Evolutionary conservation across 2,888 invertebrate genomes (phyloP).

Genomic region (Morpho deidamia): DNA sequence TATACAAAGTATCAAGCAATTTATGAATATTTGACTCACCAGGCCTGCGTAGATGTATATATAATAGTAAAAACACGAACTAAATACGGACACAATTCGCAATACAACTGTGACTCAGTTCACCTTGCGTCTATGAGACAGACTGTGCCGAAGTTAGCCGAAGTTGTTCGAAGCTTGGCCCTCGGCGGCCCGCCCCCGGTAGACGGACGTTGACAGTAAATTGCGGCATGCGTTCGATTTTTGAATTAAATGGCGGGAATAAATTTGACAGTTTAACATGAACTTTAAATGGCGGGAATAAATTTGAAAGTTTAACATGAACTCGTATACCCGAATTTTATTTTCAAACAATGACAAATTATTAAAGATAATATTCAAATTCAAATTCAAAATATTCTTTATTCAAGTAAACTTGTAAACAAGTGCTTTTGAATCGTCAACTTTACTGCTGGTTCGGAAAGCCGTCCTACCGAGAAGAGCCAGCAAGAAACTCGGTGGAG

Average conservation of each 20-base stretch:
- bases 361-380: too few relatives aligned
- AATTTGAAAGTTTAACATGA: too few relatives aligned
- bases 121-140: conserved; percentile 44
- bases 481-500: too few relatives aligned
- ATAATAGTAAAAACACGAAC: conserved; percentile 15
- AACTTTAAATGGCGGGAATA: conserved; percentile 39
- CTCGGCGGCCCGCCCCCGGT: conserved; percentile 47
- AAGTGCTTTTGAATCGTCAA: too few relatives aligned
- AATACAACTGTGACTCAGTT: conserved; percentile 57
- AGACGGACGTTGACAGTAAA: conserved; percentile 54
- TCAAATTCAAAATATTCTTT: too few relatives aligned
- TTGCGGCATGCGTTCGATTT: conserved; percentile 55
- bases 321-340: too few relatives aligned
- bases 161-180: conserved; percentile 47
- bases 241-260: conserved; percentile 55
- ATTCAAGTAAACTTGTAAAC: too few relatives aligned
- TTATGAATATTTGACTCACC: conserved; percentile 42
- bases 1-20: background rate
- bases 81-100: conserved; percentile 17
- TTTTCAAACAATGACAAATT: too few relatives aligned
- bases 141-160: conserved; percentile 51
- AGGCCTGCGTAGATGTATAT: conserved; percentile 14
- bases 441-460: too few relatives aligned
- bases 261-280: conserved; percentile 33
- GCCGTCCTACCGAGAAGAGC: too few relatives aligned